phyloP scores from a whole-genome alignment of 2,113 vertebrate species.

The Tragulus kanchil region DNA sequence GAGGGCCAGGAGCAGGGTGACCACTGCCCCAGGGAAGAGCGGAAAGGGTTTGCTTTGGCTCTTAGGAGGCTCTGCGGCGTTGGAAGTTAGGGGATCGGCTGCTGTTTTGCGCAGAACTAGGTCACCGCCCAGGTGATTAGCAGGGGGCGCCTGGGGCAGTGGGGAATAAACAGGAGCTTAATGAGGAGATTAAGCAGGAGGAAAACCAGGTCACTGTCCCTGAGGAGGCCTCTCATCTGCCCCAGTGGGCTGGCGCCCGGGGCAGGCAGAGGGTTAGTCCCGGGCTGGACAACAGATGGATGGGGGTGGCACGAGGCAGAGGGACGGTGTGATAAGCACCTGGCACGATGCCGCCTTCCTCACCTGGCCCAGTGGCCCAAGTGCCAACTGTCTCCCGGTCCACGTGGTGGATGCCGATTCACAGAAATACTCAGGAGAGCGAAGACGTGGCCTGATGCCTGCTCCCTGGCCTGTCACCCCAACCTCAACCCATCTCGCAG shows the following conservation, averaged over 20 bases:
- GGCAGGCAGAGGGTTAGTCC: not conserved
- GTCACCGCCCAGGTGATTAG: conserved; percentile 75
- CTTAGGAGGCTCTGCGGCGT: conserved; percentile 16
- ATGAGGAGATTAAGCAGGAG: conserved; percentile 75
- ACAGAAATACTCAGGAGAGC: not conserved
- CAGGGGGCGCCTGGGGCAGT: not conserved
- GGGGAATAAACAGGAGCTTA: conserved; percentile 16
- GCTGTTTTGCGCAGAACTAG: conserved; percentile 65
- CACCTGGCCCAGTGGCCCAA: not conserved
- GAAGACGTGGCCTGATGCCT: not conserved
- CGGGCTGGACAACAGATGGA: not conserved
- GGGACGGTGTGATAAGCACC: not conserved
- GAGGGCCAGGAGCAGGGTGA: accelerated
- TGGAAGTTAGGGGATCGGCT: conserved; percentile 49
- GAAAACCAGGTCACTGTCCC: conserved; percentile 56
- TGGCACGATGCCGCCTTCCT: not conserved
- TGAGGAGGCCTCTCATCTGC: conserved; percentile 52
- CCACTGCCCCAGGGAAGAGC: not conserved
- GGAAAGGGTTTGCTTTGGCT: not conserved
- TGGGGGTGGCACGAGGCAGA: not conserved
- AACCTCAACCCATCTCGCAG: accelerated
- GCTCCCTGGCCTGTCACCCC: too few species aligned
- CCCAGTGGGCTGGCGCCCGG: conserved; percentile 1
- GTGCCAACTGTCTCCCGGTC: not conserved
- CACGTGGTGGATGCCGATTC: not conserved